A percentile compares a stretch with the other conserved stretches of the same genome.
Evolutionary conservation across 1,140 invertebrate genomes (phyloP).

Genomic region (Polyergus mexicanus): DNA sequence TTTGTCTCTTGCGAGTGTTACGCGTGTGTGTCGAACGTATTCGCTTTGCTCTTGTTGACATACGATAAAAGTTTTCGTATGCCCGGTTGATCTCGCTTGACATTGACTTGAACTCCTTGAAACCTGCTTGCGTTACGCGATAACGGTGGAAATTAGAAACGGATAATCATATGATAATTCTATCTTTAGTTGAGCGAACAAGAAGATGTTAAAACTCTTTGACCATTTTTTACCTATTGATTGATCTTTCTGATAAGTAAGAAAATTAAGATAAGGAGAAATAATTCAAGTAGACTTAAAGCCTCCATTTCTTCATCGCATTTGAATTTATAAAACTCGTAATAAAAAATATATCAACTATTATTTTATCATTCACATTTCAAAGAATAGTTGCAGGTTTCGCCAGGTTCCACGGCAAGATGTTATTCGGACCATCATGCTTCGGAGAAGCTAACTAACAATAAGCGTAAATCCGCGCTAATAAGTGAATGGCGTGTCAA

Average conservation of each 20-base stretch:
- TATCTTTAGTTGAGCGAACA: not conserved
- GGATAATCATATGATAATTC: not conserved
- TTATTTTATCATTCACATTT: not conserved
- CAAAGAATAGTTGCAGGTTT: not conserved
- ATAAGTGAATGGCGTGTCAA: not conserved
- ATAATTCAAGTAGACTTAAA: not conserved
- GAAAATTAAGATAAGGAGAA: not conserved
- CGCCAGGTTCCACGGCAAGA: not conserved
- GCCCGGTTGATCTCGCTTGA: not conserved
- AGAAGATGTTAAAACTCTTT: not conserved
- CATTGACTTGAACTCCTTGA: conserved; percentile 24
- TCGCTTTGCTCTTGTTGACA: not conserved
- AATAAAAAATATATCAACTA: not conserved
- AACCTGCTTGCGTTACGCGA: not conserved
- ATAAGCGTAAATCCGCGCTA: conserved; percentile 2
- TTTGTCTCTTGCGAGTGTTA: conserved; percentile 4
- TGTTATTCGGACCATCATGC: not conserved
- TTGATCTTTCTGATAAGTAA: not conserved
- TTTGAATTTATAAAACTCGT: not conserved
- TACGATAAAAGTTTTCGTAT: not conserved
- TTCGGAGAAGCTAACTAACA: not conserved
- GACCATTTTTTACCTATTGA: not conserved
- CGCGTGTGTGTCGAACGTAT: conserved; percentile 20
- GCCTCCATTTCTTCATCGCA: not conserved
- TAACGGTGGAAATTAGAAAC: not conserved